Evolutionary conservation across 2,113 vertebrate genomes (phyloP).

Genomic region (Machaerirhynchus nigripectus): DNA sequence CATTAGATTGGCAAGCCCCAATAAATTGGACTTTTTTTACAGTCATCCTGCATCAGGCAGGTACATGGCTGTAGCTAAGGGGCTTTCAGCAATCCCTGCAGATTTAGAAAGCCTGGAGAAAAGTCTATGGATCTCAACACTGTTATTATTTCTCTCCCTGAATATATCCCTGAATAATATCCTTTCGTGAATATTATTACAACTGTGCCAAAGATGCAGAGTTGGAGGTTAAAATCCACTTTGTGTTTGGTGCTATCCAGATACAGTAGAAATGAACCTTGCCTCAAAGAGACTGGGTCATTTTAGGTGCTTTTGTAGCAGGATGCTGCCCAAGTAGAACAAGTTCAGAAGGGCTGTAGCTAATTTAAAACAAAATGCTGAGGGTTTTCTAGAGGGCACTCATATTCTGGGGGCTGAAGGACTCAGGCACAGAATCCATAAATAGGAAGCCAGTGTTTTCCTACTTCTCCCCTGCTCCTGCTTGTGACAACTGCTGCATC

Average conservation of each 20-base stretch:
- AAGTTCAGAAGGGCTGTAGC: neutral
- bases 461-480: neutral
- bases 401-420: neutral
- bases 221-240: neutral
- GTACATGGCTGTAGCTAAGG: neutral
- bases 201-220: neutral
- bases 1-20: neutral
- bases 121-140: neutral
- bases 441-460: neutral
- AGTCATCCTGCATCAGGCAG: neutral
- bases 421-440: neutral
- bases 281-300: neutral
- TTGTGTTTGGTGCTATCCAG: neutral
- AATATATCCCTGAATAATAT: neutral
- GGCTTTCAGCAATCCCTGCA: neutral
- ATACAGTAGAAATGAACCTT: neutral
- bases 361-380: neutral
- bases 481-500: neutral
- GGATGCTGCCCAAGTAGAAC: neutral
- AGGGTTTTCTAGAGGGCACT: neutral
- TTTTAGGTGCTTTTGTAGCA: neutral
- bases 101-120: neutral
- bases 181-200: neutral
- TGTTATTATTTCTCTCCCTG: neutral
- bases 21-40: neutral